Conservation (phyloP, 2,797 vertebrate genomes). For the Dipus sagitta region DNA sequence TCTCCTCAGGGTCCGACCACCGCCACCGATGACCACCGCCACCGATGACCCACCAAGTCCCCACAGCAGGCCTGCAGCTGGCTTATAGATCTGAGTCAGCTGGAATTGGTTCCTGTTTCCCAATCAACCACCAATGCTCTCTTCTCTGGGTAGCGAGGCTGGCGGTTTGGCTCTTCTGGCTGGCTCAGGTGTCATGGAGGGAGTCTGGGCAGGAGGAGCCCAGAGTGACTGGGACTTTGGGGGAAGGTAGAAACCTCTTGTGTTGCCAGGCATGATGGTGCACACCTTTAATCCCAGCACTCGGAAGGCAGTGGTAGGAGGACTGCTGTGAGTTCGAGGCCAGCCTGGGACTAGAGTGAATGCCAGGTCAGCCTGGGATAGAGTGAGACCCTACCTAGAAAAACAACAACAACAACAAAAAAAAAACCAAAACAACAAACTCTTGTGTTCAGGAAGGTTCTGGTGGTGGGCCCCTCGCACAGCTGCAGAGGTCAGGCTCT, state of each 20-base stretch:
- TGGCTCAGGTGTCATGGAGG: neutral
- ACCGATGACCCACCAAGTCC: neutral
- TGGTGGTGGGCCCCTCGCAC: neutral
- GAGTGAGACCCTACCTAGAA: too few relatives aligned
- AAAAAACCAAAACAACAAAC: too few relatives aligned
- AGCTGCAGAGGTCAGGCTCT: neutral
- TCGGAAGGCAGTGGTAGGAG: too few relatives aligned
- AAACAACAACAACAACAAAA: too few relatives aligned
- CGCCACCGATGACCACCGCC: neutral
- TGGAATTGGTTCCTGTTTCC: neutral
- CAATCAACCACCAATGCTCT: neutral
- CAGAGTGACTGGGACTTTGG: neutral
- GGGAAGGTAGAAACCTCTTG: neutral
- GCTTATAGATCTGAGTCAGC: neutral
- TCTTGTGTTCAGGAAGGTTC: neutral
- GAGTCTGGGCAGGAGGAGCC: neutral
- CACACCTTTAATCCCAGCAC: too few relatives aligned
- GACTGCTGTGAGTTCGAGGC: too few relatives aligned
- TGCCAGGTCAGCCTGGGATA: too few relatives aligned
- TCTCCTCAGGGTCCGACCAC: conserved; percentile 36
- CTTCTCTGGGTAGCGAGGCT: neutral
- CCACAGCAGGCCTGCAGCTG: neutral
- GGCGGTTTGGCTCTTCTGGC: neutral
- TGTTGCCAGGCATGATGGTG: too few relatives aligned
- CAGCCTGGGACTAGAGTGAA: too few relatives aligned